Evolutionary conservation across 2,888 invertebrate genomes (phyloP).

Genomic region (Diarsia brunnea): DNA sequence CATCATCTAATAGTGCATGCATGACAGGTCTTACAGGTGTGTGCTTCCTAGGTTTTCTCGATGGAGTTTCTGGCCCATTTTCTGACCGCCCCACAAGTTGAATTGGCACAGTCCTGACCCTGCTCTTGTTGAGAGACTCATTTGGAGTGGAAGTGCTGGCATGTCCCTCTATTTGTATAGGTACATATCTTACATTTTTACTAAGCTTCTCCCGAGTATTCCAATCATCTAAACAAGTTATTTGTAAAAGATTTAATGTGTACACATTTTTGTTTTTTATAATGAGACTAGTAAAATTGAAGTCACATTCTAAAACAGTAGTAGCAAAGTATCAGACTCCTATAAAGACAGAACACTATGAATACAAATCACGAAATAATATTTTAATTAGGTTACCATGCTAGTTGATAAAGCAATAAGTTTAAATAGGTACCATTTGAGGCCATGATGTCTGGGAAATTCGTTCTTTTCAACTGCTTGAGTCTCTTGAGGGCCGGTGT

Average conservation of each 20-base stretch:
- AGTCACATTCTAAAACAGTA: not conserved
- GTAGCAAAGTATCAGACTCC: not conserved
- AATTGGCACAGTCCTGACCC: slow-evolving; percentile 77
- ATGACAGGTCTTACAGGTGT: slow-evolving; percentile 79
- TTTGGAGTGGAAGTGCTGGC: slow-evolving; percentile 88
- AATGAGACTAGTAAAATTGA: not conserved
- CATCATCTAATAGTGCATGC: slow-evolving; percentile 81
- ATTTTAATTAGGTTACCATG: slow-evolving; percentile 37
- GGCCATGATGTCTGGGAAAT: slow-evolving; percentile 81
- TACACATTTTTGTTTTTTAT: not conserved
- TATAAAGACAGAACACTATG: not conserved
- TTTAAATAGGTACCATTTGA: slow-evolving; percentile 75
- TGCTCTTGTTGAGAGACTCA: slow-evolving; percentile 69
- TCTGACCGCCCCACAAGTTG: slow-evolving; percentile 76
- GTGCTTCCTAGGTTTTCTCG: slow-evolving; percentile 79
- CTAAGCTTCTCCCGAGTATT: slow-evolving; percentile 71
- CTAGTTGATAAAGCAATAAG: slow-evolving; percentile 11
- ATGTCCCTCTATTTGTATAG: slow-evolving; percentile 84
- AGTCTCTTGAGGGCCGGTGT: slow-evolving; percentile 83
- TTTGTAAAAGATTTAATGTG: not conserved
- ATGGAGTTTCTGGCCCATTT: slow-evolving; percentile 76
- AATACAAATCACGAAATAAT: not conserved
- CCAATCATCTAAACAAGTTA: slow-evolving; percentile 75
- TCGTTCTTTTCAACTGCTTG: slow-evolving; percentile 80
- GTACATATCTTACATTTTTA: slow-evolving; percentile 84